A percentile compares a stretch with the other conserved stretches of the same genome.
These are phyloP conservation scores for Motacilla alba DNA, from an alignment of 2,113 vertebrate species.

Conservation along the genomic window DNA sequence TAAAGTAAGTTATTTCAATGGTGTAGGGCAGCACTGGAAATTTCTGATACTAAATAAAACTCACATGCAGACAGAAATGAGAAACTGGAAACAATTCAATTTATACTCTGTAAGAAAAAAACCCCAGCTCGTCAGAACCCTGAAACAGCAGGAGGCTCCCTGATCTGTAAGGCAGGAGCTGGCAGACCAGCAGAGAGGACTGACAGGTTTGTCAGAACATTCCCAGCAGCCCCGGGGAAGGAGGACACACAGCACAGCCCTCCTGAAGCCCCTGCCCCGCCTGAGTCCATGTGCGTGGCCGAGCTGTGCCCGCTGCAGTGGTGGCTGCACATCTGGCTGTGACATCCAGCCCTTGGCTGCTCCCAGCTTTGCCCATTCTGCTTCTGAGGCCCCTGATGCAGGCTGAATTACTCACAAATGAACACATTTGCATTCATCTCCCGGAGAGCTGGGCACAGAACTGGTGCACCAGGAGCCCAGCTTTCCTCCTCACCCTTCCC, in stretches of 20 bases:
- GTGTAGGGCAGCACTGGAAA: not conserved
- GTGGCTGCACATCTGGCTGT: not conserved
- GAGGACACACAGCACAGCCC: not conserved
- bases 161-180: not conserved
- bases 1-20: not conserved
- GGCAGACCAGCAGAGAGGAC: not conserved
- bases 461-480: accelerated
- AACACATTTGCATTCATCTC: accelerated
- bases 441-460: not conserved
- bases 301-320: not conserved
- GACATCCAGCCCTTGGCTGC: not conserved
- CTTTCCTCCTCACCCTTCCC: not conserved
- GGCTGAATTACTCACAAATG: not conserved
- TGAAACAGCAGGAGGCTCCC: not conserved
- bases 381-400: not conserved
- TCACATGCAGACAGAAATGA: not conserved
- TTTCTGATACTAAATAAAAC: not conserved
- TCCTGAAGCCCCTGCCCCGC: not conserved
- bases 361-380: not conserved
- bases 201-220: not conserved
- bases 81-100: not conserved
- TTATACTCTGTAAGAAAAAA: not conserved
- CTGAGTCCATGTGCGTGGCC: not conserved
- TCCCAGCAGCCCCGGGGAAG: accelerated
- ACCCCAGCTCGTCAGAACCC: not conserved